Evolutionary conservation across 2,113 vertebrate species (phyloP).

Genomic region (Gopherus flavomarginatus): DNA sequence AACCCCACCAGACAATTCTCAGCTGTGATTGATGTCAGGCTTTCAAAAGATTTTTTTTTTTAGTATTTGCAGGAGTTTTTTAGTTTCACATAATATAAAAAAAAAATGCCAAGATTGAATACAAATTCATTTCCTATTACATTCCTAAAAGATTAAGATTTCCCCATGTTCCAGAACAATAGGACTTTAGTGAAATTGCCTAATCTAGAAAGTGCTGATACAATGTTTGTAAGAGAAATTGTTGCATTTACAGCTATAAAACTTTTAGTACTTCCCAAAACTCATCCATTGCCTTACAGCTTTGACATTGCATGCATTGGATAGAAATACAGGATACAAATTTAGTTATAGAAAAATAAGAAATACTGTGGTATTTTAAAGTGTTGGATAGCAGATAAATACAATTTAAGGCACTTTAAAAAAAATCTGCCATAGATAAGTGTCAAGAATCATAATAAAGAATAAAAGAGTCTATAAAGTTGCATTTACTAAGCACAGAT

Average conservation of each 20-base stretch:
- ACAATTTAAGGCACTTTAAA: not conserved
- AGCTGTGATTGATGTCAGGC: not conserved
- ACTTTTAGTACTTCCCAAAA: not conserved
- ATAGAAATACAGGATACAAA: not conserved
- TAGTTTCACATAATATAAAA: conserved; percentile 6
- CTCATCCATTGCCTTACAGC: not conserved
- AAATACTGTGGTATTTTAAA: not conserved
- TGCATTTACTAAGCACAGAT: not conserved
- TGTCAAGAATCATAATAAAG: not conserved
- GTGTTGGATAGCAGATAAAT: not conserved
- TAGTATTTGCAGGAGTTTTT: not conserved
- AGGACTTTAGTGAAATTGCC: not conserved
- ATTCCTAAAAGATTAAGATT: not conserved
- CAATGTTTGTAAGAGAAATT: not conserved
- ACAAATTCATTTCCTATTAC: not conserved
- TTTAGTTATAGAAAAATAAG: not conserved
- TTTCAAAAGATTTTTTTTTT: not conserved
- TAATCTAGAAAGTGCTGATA: not conserved
- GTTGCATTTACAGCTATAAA: not conserved
- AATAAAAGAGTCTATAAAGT: not conserved
- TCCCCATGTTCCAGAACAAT: not conserved
- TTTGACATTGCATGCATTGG: not conserved
- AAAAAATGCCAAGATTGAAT: not conserved
- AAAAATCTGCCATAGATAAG: not conserved
- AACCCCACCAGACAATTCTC: not conserved